Evolutionary conservation across 2,888 invertebrate species (phyloP).

Genomic region (Perizoma affinitatum): DNA sequence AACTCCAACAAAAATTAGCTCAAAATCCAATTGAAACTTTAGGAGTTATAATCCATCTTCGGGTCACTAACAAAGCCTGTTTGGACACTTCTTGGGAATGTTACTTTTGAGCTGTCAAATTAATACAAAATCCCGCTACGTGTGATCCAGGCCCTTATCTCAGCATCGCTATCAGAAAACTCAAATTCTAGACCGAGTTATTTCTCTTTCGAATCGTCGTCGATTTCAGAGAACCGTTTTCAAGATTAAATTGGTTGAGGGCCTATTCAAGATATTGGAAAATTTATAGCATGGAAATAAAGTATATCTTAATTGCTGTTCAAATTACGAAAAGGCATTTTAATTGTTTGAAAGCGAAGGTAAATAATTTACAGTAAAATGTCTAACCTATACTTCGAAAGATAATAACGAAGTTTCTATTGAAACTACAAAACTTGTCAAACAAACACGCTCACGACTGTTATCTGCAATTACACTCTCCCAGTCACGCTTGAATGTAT

Average conservation of each 20-base stretch:
- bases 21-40: no score
- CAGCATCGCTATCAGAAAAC: constrained; percentile 22
- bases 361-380: neutral
- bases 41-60: no score
- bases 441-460: no score
- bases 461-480: no score
- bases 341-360: neutral
- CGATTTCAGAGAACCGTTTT: constrained; percentile 9
- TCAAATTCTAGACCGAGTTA: constrained; percentile 23
- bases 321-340: neutral
- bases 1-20: no score
- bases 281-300: constrained; percentile 12
- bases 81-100: no score
- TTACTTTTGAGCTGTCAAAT: no score
- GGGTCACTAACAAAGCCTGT: no score
- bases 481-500: no score
- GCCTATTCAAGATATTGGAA: constrained; percentile 15
- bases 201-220: constrained; percentile 17
- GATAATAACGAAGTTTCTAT: no score
- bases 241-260: constrained; percentile 13
- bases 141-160: constrained; percentile 23
- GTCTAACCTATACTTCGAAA: no score
- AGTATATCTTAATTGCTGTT: neutral
- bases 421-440: no score
- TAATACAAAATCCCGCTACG: neutral